Evolutionary conservation across 2,797 vertebrate species (phyloP).

Genomic region (Malurus leucopterus): DNA sequence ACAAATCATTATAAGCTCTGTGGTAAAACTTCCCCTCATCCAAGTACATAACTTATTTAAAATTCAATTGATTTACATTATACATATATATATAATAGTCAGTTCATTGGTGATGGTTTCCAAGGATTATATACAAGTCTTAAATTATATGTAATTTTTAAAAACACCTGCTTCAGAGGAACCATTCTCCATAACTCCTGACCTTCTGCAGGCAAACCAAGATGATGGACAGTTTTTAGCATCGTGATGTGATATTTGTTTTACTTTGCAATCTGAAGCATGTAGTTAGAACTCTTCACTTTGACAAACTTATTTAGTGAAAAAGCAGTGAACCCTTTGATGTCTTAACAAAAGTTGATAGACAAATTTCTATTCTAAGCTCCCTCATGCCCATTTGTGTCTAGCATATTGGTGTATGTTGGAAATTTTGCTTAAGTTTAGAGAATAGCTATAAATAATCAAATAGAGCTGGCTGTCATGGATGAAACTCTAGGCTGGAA

Average conservation of each 20-base stretch:
- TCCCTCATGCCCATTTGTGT: background rate
- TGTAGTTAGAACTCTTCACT: background rate
- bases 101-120: background rate
- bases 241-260: background rate
- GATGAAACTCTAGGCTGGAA: background rate
- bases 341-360: background rate
- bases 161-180: background rate
- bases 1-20: background rate
- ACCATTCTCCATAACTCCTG: background rate
- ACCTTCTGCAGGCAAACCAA: background rate
- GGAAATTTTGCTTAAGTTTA: background rate
- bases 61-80: background rate
- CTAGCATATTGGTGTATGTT: background rate
- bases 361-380: background rate
- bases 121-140: background rate
- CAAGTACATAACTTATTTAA: background rate
- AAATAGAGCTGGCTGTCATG: background rate
- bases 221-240: conserved; percentile 2
- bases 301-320: background rate
- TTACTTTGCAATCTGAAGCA: background rate
- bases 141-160: background rate
- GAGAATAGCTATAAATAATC: background rate
- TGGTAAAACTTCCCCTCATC: background rate
- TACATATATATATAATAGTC: background rate
- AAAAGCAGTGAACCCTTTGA: background rate